These are phyloP conservation scores for Oscheius sp. DNA, from an alignment of 2,888 invertebrate species.

Conservation along the genomic window DNA sequence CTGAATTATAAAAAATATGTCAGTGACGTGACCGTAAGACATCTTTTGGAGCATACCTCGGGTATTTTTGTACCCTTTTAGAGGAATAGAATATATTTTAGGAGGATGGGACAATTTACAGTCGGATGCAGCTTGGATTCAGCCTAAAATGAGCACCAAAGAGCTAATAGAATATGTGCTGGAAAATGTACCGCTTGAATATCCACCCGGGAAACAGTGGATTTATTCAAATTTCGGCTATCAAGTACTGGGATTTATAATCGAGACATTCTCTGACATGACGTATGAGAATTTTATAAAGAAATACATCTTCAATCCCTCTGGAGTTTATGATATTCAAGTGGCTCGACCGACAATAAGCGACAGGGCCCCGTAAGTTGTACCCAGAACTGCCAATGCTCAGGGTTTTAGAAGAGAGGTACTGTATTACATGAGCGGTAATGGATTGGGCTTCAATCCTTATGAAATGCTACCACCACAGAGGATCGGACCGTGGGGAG, in stretches of 20 bases:
- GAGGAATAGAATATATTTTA: constrained; percentile 39
- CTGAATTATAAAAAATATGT: constrained; percentile 65
- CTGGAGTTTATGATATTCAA: constrained; percentile 70
- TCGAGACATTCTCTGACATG: constrained; percentile 64
- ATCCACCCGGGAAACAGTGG: constrained; percentile 66
- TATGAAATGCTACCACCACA: constrained; percentile 71
- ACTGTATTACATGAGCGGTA: constrained; percentile 71
- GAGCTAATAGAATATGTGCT: constrained; percentile 61
- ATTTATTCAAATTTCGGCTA: constrained; percentile 73
- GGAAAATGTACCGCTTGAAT: constrained; percentile 60
- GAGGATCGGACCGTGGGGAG: constrained; percentile 72
- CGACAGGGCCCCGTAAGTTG: constrained; percentile 63
- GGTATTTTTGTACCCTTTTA: too few species aligned
- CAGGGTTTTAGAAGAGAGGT: constrained; percentile 70
- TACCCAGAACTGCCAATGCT: background rate
- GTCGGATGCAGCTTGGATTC: constrained; percentile 71
- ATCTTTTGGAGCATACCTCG: constrained; percentile 70
- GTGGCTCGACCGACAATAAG: constrained; percentile 67
- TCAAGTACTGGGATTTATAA: constrained; percentile 68
- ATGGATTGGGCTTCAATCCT: constrained; percentile 69
- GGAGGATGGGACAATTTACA: constrained; percentile 71
- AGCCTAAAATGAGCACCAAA: constrained; percentile 62
- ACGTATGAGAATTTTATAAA: constrained; percentile 70
- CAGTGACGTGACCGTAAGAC: constrained; percentile 67
- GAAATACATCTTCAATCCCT: constrained; percentile 66